These are phyloP conservation scores for Clanis bilineata DNA, from an alignment of 2,888 invertebrate species.

Conservation along the genomic window DNA sequence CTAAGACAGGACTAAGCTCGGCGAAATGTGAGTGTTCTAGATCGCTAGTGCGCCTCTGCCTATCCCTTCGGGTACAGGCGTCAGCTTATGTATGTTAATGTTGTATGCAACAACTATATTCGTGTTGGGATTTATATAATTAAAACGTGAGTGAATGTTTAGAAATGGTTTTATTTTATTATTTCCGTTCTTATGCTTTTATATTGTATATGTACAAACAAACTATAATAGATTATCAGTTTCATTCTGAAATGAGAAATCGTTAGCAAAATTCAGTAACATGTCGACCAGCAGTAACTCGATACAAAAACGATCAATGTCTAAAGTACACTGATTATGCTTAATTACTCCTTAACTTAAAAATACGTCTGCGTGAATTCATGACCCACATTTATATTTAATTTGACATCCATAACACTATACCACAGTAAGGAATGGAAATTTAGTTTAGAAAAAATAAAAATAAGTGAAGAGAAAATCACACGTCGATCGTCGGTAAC, in stretches of 20 bases:
- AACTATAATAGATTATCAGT: constrained; percentile 78
- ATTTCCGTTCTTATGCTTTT: constrained; percentile 79
- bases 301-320: constrained; percentile 61
- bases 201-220: constrained; percentile 81
- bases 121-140: too few relatives aligned
- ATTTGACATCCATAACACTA: constrained; percentile 74
- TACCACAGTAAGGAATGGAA: constrained; percentile 81
- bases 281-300: constrained; percentile 56
- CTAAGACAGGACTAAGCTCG: too few relatives aligned
- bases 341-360: constrained; percentile 76
- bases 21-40: too few relatives aligned
- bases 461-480: constrained; percentile 59
- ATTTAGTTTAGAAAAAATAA: constrained; percentile 63
- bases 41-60: too few relatives aligned
- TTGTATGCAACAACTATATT: too few relatives aligned
- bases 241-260: constrained; percentile 76
- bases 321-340: constrained; percentile 73
- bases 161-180: constrained; percentile 79
- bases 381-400: constrained; percentile 62
- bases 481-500: constrained; percentile 52
- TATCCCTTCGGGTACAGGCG: too few relatives aligned
- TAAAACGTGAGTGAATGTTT: constrained; percentile 56
- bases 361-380: constrained; percentile 67
- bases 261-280: constrained; percentile 67
- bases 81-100: too few relatives aligned